phyloP scores from a whole-genome alignment of 1,140 invertebrate genomes.

The Medauroidea extradentata region DNA sequence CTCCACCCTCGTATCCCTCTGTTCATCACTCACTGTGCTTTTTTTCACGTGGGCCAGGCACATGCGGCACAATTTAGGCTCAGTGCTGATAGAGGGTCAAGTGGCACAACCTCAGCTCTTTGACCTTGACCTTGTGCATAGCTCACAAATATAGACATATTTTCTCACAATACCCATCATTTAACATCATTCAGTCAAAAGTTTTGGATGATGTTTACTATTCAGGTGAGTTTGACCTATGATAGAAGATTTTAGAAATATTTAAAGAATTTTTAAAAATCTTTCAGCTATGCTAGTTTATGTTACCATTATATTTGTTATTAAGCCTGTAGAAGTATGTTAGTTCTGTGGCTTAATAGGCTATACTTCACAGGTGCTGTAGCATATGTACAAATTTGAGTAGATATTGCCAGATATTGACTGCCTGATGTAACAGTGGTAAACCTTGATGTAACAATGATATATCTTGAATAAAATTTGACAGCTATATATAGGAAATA shows the following conservation, averaged over 20 bases:
- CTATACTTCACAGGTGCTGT: no score
- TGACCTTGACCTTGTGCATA: constrained; percentile 1
- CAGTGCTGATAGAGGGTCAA: not conserved
- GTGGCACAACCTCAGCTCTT: not conserved
- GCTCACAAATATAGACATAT: constrained; percentile 50
- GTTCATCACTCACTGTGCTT: no score
- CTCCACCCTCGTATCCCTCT: no score
- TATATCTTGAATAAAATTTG: no score
- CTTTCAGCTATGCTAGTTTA: not conserved
- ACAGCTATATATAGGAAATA: no score
- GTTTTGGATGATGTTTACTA: constrained; percentile 61
- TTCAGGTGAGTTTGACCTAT: constrained; percentile 50
- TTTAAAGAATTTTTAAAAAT: not conserved
- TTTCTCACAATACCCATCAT: constrained; percentile 57
- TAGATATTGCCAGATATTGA: no score
- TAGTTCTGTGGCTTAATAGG: no score
- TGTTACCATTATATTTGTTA: constrained; percentile 14
- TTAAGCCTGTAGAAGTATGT: constrained; percentile 3
- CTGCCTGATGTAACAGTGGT: no score
- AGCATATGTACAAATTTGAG: no score
- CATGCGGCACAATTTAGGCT: not conserved
- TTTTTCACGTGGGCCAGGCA: not conserved
- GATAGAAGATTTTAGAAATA: not conserved
- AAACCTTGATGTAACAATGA: no score
- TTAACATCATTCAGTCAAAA: constrained; percentile 67